Conservation (phyloP, 2,797 vertebrate species). For the Sarcophilus harrisii region DNA sequence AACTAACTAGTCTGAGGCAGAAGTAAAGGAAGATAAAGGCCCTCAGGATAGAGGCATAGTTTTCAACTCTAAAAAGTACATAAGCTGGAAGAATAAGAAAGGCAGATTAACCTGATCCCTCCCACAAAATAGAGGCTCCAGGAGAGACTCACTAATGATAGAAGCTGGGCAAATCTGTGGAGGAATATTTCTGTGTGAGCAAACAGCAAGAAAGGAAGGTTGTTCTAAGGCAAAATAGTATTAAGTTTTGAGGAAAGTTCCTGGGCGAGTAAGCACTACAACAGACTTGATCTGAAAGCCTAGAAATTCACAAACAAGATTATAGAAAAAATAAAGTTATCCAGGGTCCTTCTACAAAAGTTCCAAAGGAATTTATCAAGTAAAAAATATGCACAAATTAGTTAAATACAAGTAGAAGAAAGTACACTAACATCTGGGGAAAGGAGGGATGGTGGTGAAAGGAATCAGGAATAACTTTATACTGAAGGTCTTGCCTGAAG, state of each 20-base stretch:
- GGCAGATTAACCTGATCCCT: background rate
- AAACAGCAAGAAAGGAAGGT: too few relatives aligned
- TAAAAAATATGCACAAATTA: background rate
- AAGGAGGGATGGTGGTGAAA: too few relatives aligned
- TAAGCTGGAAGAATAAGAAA: too few relatives aligned
- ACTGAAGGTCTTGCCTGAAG: background rate
- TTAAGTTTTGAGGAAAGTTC: background rate
- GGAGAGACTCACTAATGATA: too few relatives aligned
- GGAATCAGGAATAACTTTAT: too few relatives aligned
- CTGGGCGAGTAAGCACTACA: background rate
- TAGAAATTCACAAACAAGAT: background rate
- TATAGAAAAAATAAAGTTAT: too few relatives aligned
- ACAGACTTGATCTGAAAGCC: background rate
- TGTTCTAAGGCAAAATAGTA: too few relatives aligned
- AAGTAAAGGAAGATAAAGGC: background rate
- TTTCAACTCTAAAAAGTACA: background rate
- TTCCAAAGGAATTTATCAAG: background rate
- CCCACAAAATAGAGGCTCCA: too few relatives aligned
- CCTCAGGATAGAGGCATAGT: background rate
- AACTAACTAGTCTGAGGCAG: too few relatives aligned
- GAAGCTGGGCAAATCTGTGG: background rate
- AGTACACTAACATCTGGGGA: too few relatives aligned
- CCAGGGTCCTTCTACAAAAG: background rate
- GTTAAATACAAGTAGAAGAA: background rate
- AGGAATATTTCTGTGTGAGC: background rate